These are phyloP conservation scores for Microctonus brassicae DNA, from an alignment of 2,888 invertebrate species.

Conservation along the genomic window DNA sequence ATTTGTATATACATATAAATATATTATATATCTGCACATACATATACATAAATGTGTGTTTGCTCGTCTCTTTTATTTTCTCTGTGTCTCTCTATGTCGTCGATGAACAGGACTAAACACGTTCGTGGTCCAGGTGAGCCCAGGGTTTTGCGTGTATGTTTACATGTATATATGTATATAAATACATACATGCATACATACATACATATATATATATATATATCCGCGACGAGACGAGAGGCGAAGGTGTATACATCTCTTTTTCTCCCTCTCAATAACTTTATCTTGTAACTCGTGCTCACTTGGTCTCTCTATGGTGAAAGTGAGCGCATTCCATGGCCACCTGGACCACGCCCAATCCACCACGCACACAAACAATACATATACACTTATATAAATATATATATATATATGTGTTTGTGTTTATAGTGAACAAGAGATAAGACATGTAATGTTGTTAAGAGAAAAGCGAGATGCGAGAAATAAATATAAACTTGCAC, in stretches of 20 bases:
- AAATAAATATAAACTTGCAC: background rate
- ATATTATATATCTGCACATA: too few species aligned
- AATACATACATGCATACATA: background rate
- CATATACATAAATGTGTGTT: constrained; percentile 16
- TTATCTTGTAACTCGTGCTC: constrained; percentile 32
- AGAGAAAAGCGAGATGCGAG: background rate
- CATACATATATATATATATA: background rate
- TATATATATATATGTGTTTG: constrained; percentile 12
- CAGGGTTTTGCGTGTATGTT: constrained; percentile 15
- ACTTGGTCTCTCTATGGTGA: constrained; percentile 62
- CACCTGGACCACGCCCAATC: constrained; percentile 69
- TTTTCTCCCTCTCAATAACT: background rate
- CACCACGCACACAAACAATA: constrained; percentile 54
- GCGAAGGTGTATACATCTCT: constrained; percentile 25
- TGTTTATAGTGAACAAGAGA: background rate
- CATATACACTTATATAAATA: constrained; percentile 11
- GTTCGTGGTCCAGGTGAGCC: constrained; percentile 25
- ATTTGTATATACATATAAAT: background rate
- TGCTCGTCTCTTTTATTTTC: background rate
- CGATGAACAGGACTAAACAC: constrained; percentile 9
- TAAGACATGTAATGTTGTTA: too few species aligned
- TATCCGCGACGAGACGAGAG: constrained; percentile 26
- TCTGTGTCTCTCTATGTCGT: constrained; percentile 19
- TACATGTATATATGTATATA: background rate
- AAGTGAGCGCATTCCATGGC: constrained; percentile 70